Evolutionary conservation across 2,888 invertebrate species (phyloP).

Genomic region (Congeria kusceri): DNA sequence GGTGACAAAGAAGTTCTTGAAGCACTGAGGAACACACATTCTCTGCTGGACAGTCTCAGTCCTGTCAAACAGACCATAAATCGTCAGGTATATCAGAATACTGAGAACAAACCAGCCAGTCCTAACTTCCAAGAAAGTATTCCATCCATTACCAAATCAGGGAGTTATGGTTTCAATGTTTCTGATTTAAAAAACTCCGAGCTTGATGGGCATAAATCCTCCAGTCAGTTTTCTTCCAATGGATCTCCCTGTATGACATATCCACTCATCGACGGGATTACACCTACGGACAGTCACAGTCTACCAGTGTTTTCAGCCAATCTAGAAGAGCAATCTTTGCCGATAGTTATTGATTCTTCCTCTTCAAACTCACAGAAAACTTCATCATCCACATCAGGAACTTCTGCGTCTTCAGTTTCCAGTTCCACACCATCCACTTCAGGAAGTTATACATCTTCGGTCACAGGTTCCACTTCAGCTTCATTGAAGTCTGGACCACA

Average conservation of each 20-base stretch:
- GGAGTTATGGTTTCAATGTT: slow-evolving; percentile 6
- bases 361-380: not conserved
- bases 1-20: slow-evolving; percentile 37
- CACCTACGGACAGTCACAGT: too few relatives aligned
- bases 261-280: too few relatives aligned
- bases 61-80: slow-evolving; percentile 32
- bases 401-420: slow-evolving; percentile 6
- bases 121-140: not conserved
- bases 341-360: slow-evolving; percentile 7
- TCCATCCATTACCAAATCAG: not conserved
- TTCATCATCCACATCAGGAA: not conserved
- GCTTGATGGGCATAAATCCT: too few relatives aligned
- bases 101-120: not conserved
- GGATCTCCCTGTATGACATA: too few relatives aligned
- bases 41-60: slow-evolving; percentile 47
- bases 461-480: not conserved
- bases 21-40: slow-evolving; percentile 45
- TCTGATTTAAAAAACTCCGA: not conserved
- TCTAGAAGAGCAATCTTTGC: not conserved
- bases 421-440: not conserved
- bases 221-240: too few relatives aligned
- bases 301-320: not conserved
- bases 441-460: not conserved
- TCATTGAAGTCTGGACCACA: too few relatives aligned
- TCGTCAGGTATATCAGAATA: too few relatives aligned